A percentile compares a stretch with the other conserved stretches of the same genome.
Evolutionary conservation across 2,888 invertebrate species (phyloP).

Genomic region (Catocala fraxini): DNA sequence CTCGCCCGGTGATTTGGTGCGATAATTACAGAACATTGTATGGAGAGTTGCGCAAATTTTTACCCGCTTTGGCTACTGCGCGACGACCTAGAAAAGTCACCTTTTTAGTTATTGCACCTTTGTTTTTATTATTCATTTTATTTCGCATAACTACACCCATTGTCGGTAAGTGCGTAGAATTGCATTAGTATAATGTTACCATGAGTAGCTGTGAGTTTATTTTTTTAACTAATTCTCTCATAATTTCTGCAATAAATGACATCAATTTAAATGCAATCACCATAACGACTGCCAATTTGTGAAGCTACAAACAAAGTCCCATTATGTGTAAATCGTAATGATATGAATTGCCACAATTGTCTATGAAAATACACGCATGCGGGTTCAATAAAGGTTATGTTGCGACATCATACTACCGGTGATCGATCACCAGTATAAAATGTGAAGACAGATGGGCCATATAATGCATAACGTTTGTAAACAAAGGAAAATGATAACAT

Average conservation of each 20-base stretch:
- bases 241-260: conserved; percentile 63
- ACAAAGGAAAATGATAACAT: conserved; percentile 15
- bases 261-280: conserved; percentile 79
- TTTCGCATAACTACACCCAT: conserved; percentile 18
- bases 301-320: conserved; percentile 65
- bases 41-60: conserved; percentile 68
- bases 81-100: conserved; percentile 69
- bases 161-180: conserved; percentile 19
- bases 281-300: conserved; percentile 64
- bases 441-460: conserved; percentile 18
- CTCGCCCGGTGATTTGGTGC: conserved; percentile 62
- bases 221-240: conserved; percentile 19
- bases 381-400: conserved; percentile 61
- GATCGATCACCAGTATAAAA: conserved; percentile 57
- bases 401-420: conserved; percentile 62
- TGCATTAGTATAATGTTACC: background rate
- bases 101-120: conserved; percentile 53
- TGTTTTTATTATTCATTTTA: conserved; percentile 37
- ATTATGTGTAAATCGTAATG: conserved; percentile 73
- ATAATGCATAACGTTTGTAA: conserved; percentile 23
- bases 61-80: conserved; percentile 53
- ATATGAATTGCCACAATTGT: conserved; percentile 74
- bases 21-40: conserved; percentile 73
- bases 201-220: too few relatives aligned
- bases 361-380: conserved; percentile 55